phyloP scores from a whole-genome alignment of 2,797 vertebrate species.

The Falco naumanni region DNA sequence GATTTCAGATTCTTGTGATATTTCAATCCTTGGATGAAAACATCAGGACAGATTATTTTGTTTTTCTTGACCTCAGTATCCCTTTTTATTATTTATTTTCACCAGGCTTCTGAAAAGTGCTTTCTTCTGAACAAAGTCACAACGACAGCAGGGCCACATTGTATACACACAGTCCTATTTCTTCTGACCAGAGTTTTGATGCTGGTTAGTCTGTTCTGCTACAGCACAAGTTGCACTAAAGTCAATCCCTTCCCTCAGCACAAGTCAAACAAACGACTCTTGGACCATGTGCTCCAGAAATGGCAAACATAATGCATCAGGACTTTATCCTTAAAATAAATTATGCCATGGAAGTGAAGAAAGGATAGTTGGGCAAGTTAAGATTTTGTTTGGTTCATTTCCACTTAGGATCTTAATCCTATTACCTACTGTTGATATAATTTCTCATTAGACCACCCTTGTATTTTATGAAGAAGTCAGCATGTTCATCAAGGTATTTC shows the following conservation, averaged over 20 bases:
- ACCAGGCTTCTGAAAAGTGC: background rate
- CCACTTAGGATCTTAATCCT: background rate
- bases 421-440: background rate
- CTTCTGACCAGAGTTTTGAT: background rate
- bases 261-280: background rate
- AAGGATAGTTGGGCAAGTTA: background rate
- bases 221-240: background rate
- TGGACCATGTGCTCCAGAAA: background rate
- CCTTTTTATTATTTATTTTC: background rate
- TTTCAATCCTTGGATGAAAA: background rate
- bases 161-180: background rate
- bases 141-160: background rate
- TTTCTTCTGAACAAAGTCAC: background rate
- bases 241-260: background rate
- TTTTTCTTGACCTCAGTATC: background rate
- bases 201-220: background rate
- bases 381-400: background rate
- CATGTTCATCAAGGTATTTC: background rate
- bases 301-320: background rate
- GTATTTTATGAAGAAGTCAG: background rate
- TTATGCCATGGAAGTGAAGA: background rate
- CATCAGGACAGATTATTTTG: background rate
- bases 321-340: background rate
- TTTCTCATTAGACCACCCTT: background rate
- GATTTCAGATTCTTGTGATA: background rate